Evolutionary conservation across 1,140 invertebrate species (phyloP), one percentile per base, ranked within the genome.

Genomic region (Drosophila nannoptera): DNA sequence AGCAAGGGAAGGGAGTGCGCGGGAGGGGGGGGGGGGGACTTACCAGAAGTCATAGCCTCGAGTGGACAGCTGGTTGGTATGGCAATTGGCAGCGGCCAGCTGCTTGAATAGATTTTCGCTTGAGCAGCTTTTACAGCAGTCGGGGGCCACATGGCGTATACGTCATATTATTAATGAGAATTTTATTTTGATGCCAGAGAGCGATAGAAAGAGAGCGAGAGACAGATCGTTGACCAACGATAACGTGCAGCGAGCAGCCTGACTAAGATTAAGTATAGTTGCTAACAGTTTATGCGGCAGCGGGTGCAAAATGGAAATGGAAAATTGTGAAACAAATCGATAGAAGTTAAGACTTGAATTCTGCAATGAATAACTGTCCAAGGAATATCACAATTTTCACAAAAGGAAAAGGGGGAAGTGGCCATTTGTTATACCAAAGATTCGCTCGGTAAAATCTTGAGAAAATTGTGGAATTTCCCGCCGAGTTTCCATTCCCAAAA

Each of bases 111-210:
- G 29, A 7, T 52, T 45, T 38, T 31, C 31, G 9, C 52, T 49
- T 46, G 56, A 45, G 22, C 42, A 36, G 33, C 43, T 43, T 2
- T 31, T 16, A 40, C 11, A 40, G 40, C 50, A 22, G 22, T 22
- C 22, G 22, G 22, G 3, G 49, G 38, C 40, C 48, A 46, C 75
- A 73, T 22, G 49, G 64, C 61, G 72, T 82, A 78, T 82, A 74
- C 72, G 80, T 83, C 71, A 81, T 82, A 63, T 77, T 70, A 70
- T 70, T 70, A 70, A 70, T 54, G 68, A 70, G 54, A 48, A 4
- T 61, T 61, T 61, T 61, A 68, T 59, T 70, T 66, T 66, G 50
- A 70, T 70, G 68, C 29, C 31, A 36, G 22, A 7, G 7, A 43
- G 40, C 5, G 12, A 3, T n/a, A 43, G 40, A 9, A 36, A 42